A percentile compares a stretch with the other conserved stretches of the same genome.
Conservation (phyloP, 2,888 invertebrate genomes). For the Pasiphila rectangulata region DNA sequence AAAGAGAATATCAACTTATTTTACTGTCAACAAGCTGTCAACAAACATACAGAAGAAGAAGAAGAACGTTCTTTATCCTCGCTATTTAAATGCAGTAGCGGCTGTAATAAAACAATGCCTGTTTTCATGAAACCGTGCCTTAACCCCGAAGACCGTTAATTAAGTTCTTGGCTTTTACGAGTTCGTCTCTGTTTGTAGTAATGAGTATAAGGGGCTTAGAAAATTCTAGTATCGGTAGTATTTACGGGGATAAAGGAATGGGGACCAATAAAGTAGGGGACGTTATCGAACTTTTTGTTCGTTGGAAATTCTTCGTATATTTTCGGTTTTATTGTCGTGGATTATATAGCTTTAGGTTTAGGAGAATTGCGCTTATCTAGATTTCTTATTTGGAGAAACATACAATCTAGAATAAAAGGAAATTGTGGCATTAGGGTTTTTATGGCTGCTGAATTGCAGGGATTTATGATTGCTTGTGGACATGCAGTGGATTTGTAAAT, state of each 20-base stretch:
- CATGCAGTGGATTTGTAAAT: no score
- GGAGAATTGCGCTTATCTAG: not conserved
- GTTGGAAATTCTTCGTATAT: constrained; percentile 5
- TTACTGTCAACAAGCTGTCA: not conserved
- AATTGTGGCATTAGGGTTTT: no score
- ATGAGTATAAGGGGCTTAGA: constrained; percentile 49
- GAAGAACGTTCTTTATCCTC: not conserved
- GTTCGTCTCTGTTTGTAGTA: constrained; percentile 53
- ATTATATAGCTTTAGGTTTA: not conserved
- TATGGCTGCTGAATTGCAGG: no score
- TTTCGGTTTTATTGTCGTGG: not conserved
- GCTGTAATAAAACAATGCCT: not conserved
- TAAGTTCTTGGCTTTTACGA: constrained; percentile 72
- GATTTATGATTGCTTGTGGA: no score
- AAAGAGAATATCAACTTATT: no score
- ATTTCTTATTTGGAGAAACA: no score
- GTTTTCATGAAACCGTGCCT: not conserved
- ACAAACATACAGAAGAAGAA: not conserved
- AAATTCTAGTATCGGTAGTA: constrained; percentile 30
- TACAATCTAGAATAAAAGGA: no score
- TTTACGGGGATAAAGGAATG: constrained; percentile 15
- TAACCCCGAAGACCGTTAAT: constrained; percentile 53
- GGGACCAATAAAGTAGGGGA: constrained; percentile 10
- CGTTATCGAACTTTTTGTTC: constrained; percentile 7
- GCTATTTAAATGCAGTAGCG: not conserved